Evolutionary conservation across 2,888 invertebrate genomes (phyloP).

Genomic region (Calliopum simillimum): DNA sequence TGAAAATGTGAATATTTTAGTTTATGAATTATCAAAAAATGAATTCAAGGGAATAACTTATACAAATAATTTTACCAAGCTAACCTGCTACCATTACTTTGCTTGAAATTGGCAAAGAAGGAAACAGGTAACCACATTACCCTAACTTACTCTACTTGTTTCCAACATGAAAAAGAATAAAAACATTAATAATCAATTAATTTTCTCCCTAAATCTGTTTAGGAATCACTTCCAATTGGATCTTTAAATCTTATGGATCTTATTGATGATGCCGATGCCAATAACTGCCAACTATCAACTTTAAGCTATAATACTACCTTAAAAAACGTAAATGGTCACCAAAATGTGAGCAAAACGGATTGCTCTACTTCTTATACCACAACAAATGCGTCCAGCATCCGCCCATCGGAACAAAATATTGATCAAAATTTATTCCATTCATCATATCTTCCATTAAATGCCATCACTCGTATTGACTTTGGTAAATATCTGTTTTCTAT

Average conservation of each 20-base stretch:
- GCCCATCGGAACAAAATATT: not conserved
- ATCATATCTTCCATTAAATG: not conserved
- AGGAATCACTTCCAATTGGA: constrained; percentile 8
- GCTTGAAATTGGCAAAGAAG: no score
- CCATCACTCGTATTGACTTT: not conserved
- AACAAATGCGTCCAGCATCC: not conserved
- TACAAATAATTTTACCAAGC: no score
- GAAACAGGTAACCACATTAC: no score
- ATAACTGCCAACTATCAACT: not conserved
- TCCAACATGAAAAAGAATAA: no score
- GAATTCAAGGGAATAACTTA: no score
- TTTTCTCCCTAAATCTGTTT: not conserved
- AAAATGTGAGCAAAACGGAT: not conserved
- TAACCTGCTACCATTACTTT: no score
- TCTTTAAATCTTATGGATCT: constrained; percentile 17
- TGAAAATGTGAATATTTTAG: no score
- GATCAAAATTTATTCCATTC: not conserved
- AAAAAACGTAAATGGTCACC: not conserved
- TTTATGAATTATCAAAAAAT: no score
- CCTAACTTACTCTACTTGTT: no score
- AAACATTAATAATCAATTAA: no score
- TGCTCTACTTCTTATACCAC: not conserved
- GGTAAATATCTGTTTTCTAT: not conserved
- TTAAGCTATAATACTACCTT: not conserved
- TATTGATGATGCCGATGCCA: not conserved